Conservation (phyloP, 2,113 vertebrate species). For the Ivindomyrus marchei region DNA sequence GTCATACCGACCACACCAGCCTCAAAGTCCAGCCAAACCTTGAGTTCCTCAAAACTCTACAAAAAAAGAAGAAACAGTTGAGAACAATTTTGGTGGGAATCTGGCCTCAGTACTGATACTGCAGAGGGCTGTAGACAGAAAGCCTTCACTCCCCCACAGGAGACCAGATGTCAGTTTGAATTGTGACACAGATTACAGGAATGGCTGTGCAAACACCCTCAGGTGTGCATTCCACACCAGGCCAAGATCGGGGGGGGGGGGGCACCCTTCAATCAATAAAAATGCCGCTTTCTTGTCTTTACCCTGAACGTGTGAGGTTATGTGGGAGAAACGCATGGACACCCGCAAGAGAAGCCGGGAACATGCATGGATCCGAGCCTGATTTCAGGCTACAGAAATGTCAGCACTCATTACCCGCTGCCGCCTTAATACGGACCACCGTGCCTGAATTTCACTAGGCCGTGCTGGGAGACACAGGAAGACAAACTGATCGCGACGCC, state of each 20-base stretch:
- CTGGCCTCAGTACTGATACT: background rate
- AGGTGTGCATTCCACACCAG: conserved; percentile 61
- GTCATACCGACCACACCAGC: background rate
- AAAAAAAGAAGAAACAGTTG: background rate
- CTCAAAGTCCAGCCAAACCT: background rate
- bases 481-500: background rate
- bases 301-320: background rate
- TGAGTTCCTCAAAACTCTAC: background rate
- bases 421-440: background rate
- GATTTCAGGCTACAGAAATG: background rate
- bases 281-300: background rate
- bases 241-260: conserved; percentile 24
- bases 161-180: conserved; percentile 52
- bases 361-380: background rate
- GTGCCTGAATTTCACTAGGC: background rate
- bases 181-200: conserved; percentile 55
- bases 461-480: background rate
- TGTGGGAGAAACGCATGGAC: too few species aligned
- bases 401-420: background rate
- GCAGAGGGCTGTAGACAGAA: background rate
- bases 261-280: conserved; percentile 47
- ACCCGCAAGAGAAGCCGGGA: too few species aligned
- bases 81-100: background rate
- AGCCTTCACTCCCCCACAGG: conserved; percentile 18
- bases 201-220: conserved; percentile 56